Percentiles rank a stretch among this genome's conserved stretches.
Conservation (phyloP, 1,140 invertebrate species). For the Diachasma alloeum region DNA sequence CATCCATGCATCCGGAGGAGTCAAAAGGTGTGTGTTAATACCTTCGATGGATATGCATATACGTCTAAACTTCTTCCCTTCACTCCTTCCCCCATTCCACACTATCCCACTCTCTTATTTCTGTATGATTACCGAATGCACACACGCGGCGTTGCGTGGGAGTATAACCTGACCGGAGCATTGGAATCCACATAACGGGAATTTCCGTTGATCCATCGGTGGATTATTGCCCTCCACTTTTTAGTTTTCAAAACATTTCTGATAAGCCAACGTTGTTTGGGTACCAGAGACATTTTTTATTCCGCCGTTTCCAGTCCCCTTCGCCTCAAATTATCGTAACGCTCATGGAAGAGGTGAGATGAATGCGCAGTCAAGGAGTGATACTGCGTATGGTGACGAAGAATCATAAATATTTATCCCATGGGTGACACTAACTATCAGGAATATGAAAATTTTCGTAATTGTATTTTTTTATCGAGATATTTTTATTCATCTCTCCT, state of each 20-base stretch:
- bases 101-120: neutral
- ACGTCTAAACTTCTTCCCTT: neutral
- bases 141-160: constrained; percentile 18
- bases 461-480: neutral
- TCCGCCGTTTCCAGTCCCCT: too few species aligned
- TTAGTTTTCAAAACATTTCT: neutral
- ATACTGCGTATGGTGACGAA: neutral
- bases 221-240: constrained; percentile 18
- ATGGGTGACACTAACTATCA: neutral
- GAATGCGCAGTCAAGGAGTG: neutral
- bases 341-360: too few species aligned
- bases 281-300: neutral
- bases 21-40: neutral
- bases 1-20: constrained; percentile 21
- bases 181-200: constrained; percentile 32
- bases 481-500: constrained; percentile 6
- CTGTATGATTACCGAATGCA: constrained; percentile 9
- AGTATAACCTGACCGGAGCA: constrained; percentile 26
- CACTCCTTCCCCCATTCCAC: too few species aligned
- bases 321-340: neutral
- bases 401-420: neutral
- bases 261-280: neutral
- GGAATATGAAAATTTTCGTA: neutral
- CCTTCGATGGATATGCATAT: neutral
- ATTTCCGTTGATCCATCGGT: constrained; percentile 22